These are phyloP conservation scores for Drosophila phalerata DNA, from an alignment of 2,888 invertebrate species.

Conservation along the genomic window DNA sequence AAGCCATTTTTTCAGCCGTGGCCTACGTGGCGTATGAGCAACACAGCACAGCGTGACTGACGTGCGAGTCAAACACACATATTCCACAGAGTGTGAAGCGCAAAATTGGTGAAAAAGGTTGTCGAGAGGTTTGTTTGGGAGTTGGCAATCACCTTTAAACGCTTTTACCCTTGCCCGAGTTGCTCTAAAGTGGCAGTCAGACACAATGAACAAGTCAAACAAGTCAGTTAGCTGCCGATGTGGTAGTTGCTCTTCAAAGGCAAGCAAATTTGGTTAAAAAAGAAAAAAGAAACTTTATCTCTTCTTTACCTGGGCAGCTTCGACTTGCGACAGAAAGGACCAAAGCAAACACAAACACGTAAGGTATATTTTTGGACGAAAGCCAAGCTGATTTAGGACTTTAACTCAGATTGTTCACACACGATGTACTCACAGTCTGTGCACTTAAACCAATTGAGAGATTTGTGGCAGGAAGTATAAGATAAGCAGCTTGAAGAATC, in stretches of 20 bases:
- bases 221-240: slow-evolving; percentile 61
- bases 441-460: slow-evolving; percentile 58
- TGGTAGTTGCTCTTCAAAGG: slow-evolving; percentile 14
- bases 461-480: slow-evolving; percentile 70
- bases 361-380: slow-evolving; percentile 36
- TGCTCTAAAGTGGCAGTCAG: slow-evolving; percentile 47
- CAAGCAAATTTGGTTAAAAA: slow-evolving; percentile 62
- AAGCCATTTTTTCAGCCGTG: slow-evolving; percentile 15
- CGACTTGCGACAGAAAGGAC: slow-evolving; percentile 6
- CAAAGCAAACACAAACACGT: neutral
- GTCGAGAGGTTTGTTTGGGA: slow-evolving; percentile 27
- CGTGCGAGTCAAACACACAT: slow-evolving; percentile 23
- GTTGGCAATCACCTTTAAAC: slow-evolving; percentile 55
- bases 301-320: slow-evolving; percentile 8
- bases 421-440: slow-evolving; percentile 30
- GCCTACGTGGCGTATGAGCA: slow-evolving; percentile 45
- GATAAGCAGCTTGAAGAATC: slow-evolving; percentile 53
- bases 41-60: slow-evolving; percentile 39
- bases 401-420: slow-evolving; percentile 51
- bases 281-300: slow-evolving; percentile 42
- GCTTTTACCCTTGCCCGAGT: slow-evolving; percentile 34
- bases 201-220: slow-evolving; percentile 75
- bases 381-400: slow-evolving; percentile 69
- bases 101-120: slow-evolving; percentile 33
- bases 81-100: slow-evolving; percentile 8